Evolutionary conservation across 2,113 vertebrate species (phyloP).

Genomic region (Empidonax traillii): DNA sequence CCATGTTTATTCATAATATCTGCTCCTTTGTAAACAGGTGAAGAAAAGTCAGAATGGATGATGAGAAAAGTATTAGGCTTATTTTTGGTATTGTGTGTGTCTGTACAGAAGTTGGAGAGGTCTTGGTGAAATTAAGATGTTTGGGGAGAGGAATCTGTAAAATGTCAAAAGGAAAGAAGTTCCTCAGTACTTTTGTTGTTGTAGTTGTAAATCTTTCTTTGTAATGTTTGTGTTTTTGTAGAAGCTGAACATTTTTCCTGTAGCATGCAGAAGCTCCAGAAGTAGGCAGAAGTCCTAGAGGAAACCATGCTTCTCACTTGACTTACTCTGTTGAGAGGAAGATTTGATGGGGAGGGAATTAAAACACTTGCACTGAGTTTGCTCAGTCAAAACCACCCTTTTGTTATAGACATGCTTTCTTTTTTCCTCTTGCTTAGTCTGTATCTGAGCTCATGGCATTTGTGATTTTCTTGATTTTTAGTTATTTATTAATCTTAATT

Average conservation of each 20-base stretch:
- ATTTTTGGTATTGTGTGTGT: neutral
- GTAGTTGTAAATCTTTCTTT: neutral
- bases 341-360: neutral
- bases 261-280: neutral
- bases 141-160: neutral
- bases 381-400: neutral
- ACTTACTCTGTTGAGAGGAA: neutral
- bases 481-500: neutral
- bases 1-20: neutral
- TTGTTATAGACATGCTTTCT: neutral
- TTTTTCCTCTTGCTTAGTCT: neutral
- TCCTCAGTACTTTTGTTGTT: neutral
- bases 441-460: neutral
- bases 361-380: neutral
- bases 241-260: neutral
- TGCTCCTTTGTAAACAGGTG: neutral
- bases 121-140: neutral
- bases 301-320: neutral
- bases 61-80: neutral
- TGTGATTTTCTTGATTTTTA: neutral
- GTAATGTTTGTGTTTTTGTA: neutral
- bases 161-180: neutral
- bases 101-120: neutral
- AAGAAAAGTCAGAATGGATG: neutral
- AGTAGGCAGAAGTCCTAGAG: neutral